These are phyloP conservation scores for Epinephelus malabaricus DNA, from an alignment of 2,797 vertebrate species.

Conservation along the genomic window DNA sequence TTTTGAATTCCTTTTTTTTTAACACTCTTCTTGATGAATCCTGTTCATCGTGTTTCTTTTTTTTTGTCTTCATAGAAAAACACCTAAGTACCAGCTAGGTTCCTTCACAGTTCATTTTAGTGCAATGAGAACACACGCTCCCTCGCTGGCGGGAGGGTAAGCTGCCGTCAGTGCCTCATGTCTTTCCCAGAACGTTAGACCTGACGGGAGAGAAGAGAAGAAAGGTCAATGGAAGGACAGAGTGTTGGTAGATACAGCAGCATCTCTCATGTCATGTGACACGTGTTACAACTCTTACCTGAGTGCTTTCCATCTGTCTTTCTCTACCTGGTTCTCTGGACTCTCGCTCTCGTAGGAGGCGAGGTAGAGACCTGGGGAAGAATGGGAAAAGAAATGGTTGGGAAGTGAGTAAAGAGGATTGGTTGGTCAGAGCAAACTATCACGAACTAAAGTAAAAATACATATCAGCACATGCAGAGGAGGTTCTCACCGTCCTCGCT, in stretches of 20 bases:
- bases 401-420: background rate
- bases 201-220: slow-evolving; percentile 74
- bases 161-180: slow-evolving; percentile 85
- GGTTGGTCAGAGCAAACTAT: background rate
- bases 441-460: background rate
- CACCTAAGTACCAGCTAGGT: slow-evolving; percentile 89
- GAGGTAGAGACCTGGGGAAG: slow-evolving; percentile 90
- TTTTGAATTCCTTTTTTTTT: slow-evolving; percentile 35
- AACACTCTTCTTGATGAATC: slow-evolving; percentile 82
- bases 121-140: slow-evolving; percentile 84
- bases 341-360: slow-evolving; percentile 98
- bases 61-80: slow-evolving; percentile 75
- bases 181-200: slow-evolving; percentile 93
- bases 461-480: background rate
- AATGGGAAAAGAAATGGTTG: background rate
- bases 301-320: slow-evolving; percentile 97
- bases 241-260: background rate
- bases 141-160: slow-evolving; percentile 77
- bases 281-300: slow-evolving; percentile 81
- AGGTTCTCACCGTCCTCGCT: slow-evolving; percentile 92
- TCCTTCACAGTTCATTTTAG: slow-evolving; percentile 90
- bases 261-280: no score
- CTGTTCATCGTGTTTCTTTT: slow-evolving; percentile 79
- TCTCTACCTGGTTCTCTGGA: slow-evolving; percentile 97
- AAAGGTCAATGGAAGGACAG: background rate